Conservation (phyloP, 2,888 invertebrate species). For the Nomada ruficornis region DNA sequence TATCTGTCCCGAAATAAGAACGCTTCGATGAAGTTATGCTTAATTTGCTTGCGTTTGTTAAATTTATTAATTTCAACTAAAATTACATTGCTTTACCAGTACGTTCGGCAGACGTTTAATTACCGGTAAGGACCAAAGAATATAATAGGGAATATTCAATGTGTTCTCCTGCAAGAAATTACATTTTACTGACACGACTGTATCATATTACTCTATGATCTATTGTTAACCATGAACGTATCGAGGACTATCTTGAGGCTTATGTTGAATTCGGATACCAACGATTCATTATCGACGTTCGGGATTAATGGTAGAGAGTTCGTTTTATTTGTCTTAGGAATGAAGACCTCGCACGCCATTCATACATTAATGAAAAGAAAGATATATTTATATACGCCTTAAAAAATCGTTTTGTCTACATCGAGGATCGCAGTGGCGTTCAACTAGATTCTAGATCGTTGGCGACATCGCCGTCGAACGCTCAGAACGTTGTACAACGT, state of each 20-base stretch:
- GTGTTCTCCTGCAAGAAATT: conserved; percentile 35
- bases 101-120: conserved; percentile 9
- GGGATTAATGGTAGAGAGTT: conserved; percentile 6
- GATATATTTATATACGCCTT: conserved; percentile 41
- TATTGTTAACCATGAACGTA: background rate
- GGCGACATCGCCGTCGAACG: conserved; percentile 5
- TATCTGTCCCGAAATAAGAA: background rate
- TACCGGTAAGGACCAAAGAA: conserved; percentile 58
- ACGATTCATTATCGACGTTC: background rate
- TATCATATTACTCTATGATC: conserved; percentile 16
- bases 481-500: background rate
- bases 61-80: conserved; percentile 3
- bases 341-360: conserved; percentile 62
- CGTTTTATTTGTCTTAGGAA: conserved; percentile 48
- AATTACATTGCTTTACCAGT: conserved; percentile 19
- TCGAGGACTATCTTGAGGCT: conserved; percentile 1
- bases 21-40: background rate
- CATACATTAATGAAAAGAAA: conserved; percentile 27
- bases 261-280: background rate
- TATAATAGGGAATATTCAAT: conserved; percentile 27
- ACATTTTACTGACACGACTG: conserved; percentile 3
- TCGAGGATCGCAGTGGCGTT: background rate
- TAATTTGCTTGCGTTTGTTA: conserved; percentile 9
- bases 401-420: conserved; percentile 17
- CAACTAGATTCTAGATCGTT: conserved; percentile 15